These are phyloP conservation scores for Hypanus sabinus DNA, from an alignment of 2,113 vertebrate genomes.

Conservation along the genomic window DNA sequence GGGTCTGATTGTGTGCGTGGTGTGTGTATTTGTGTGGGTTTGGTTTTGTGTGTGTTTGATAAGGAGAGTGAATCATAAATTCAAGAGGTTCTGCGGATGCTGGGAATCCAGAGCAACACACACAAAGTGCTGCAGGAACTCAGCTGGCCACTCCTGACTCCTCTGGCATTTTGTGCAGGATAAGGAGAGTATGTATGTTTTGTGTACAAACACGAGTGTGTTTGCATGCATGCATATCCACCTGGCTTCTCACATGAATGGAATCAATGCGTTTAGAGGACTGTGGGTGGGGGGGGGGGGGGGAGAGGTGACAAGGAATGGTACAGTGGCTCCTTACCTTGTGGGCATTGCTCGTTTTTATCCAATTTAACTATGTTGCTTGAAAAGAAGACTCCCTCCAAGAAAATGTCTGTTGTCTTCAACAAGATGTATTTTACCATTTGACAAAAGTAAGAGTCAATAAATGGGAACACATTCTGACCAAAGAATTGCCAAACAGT, in stretches of 20 bases:
- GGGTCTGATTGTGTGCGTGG: too few relatives aligned
- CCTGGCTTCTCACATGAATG: neutral
- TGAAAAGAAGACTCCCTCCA: constrained; percentile 55
- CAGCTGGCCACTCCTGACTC: too few relatives aligned
- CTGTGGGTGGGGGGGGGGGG: neutral
- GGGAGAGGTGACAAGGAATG: neutral
- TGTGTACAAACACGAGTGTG: neutral
- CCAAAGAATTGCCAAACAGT: constrained; percentile 42
- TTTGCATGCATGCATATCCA: too few relatives aligned
- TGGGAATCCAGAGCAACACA: too few relatives aligned
- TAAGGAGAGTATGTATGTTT: neutral
- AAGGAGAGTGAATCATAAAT: neutral
- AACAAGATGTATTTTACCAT: constrained; percentile 45
- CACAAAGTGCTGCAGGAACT: too few relatives aligned
- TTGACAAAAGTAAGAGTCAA: constrained; percentile 44
- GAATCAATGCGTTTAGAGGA: neutral
- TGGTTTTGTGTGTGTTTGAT: too few relatives aligned
- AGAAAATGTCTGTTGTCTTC: constrained; percentile 50
- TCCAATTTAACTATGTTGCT: constrained; percentile 51
- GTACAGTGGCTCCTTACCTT: constrained; percentile 51
- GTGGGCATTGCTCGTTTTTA: constrained; percentile 48
- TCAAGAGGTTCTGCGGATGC: too few relatives aligned
- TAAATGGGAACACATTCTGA: constrained; percentile 45
- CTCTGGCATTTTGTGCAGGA: neutral
- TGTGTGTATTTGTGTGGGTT: too few relatives aligned